Evolutionary conservation across 53 echinoderm and acorn worm genomes (phyloP), one percentile per base, ranked within the genome.

Genomic region (Holothuria leucospilota): DNA sequence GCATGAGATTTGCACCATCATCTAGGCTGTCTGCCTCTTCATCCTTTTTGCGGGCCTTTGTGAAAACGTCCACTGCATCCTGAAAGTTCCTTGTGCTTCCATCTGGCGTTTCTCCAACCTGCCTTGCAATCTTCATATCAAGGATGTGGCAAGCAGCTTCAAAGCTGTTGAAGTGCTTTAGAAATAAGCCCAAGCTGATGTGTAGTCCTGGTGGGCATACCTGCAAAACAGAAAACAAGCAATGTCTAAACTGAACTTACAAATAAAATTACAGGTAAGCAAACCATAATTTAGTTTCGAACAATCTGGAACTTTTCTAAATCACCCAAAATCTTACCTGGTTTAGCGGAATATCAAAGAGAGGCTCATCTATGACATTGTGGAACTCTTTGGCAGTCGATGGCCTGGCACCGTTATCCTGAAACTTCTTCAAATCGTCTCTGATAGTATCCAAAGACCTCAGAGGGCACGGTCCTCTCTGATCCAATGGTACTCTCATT

Each of bases 161-260:
- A 58, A 78, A 78, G 6, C 59, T 56, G 11, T 12, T 13, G 49
- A 78, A 78, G 29, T 78, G 79, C 28, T 78, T 78, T 12, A 78
- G 18, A 18, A 39, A 78, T 58, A 78, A 24, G 9, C 79, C 79
- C 59, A 78, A 28, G 79, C 79, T 78, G 8, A 78, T 51, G 28
- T 78, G 79, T 10, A 78, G 59, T 8, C 79, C 79, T 26, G 79
- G 79, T 52, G 59, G 56, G 24, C 79, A 78, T 8, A 78, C 79
- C 79, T 78, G 79, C 8, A 7, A 51, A 78, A 59, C 0, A 75
- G 9, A 28, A 27, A 78, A 52, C 9, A 10, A 52, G 9, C 52
- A 11, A 52, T 13, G 52, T 52, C 42, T 6, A 42, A 6, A 42
- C 42, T 42, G 9, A 5, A 42, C 5, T 42, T n/a, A n/a, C n/a